Evolutionary conservation across 2,113 vertebrate species (phyloP), one percentile per base, ranked within the genome.

Genomic region (Grammomys dolichurus): DNA sequence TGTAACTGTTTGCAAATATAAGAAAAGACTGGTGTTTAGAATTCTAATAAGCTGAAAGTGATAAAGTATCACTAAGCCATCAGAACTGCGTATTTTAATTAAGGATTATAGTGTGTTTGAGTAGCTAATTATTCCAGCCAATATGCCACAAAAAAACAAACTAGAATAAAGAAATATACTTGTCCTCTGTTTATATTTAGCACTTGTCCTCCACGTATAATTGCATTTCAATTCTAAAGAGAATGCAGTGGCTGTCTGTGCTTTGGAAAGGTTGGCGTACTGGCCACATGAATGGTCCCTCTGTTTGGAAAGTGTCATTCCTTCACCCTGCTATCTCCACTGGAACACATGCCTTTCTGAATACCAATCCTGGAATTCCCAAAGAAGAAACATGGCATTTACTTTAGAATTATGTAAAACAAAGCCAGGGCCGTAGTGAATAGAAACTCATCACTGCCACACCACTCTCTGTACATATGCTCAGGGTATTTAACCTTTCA

Each of bases 401-500:
- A 87, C 95, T 95, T 97, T 95, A 96, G 95, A 96, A 97, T 91
- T 94, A 94, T 40, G 13, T 80, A 91, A 95, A 97, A 97, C 95
- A 91, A 97, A 95, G 85, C 86, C 63, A 78, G 70, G 72, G 65
- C 58, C 81, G 51, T 54, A 90, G 87, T 22, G 40, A 91, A 92
- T 86, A 81, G 5, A 3, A 87, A n/a, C n/a, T 78, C 60, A 75
- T 87, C 93, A 46, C 20, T 54, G 65, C 17, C 17, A 7, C 84
- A 84, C 63, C 90, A 67, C n/a, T 78, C 75, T 90, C 69, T 40
- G 40, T n/a, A 92, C 72, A 89, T 89, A 88, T 43, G 84, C 92
- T 69, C 43, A 88, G 80, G 26, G 58, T 81, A 89, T 95, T 96
- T 95, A 97, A 96, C 95, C 94, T 97, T 97, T 95, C 63, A 92